A percentile compares a stretch with the other conserved stretches of the same genome.
These are phyloP conservation scores for Torymus tubicola DNA, from an alignment of 2,888 invertebrate species.

Conservation along the genomic window DNA sequence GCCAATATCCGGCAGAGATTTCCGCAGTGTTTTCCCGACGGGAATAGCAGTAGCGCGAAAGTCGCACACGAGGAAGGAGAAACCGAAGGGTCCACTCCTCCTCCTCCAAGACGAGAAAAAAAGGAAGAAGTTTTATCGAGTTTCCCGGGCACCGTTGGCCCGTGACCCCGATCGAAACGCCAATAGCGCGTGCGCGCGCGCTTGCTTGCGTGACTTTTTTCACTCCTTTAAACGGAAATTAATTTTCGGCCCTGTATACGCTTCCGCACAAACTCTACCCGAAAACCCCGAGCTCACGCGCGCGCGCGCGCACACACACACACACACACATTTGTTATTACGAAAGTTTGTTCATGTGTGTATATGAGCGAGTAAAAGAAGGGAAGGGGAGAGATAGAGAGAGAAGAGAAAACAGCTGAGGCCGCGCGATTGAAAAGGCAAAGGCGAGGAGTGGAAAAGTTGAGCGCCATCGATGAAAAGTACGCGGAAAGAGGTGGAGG, in stretches of 20 bases:
- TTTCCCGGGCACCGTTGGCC: background rate
- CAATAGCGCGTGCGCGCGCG: slow-evolving; percentile 16
- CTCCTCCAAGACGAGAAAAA: no score
- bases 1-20: no score
- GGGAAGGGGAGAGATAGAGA: background rate
- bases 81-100: no score
- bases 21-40: no score
- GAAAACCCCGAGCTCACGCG: background rate
- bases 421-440: background rate
- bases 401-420: slow-evolving; percentile 3
- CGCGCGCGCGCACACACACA: no score
- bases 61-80: no score
- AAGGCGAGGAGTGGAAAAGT: slow-evolving; percentile 7
- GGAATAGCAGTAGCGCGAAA: no score
- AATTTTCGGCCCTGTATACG: slow-evolving; percentile 7
- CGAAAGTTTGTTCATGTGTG: slow-evolving; percentile 22
- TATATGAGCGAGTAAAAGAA: background rate
- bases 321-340: slow-evolving; percentile 27
- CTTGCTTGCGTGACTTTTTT: slow-evolving; percentile 7
- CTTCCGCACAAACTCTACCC: background rate
- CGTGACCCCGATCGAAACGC: slow-evolving; percentile 32
- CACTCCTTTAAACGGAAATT: slow-evolving; percentile 35
- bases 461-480: background rate
- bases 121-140: slow-evolving; percentile 31
- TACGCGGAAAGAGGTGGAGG: no score